These are phyloP conservation scores for Galleria mellonella DNA, from an alignment of 1,140 invertebrate species.

Conservation along the genomic window DNA sequence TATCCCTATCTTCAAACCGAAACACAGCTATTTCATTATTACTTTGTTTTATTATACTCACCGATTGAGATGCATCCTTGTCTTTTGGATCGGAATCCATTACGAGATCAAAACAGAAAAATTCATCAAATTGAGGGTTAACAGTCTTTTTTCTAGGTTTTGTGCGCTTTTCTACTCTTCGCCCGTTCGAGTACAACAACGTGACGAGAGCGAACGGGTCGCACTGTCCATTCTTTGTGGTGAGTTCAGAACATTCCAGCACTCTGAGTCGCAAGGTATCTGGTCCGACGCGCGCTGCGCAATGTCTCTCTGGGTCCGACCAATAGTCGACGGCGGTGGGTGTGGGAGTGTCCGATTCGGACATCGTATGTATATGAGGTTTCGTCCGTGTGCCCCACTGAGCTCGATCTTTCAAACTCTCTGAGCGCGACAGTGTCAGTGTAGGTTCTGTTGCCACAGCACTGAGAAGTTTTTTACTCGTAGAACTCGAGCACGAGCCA, in stretches of 20 bases:
- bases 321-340: slow-evolving; percentile 69
- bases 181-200: slow-evolving; percentile 86
- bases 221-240: slow-evolving; percentile 91
- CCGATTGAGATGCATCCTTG: slow-evolving; percentile 73
- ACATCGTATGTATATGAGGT: slow-evolving; percentile 58
- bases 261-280: slow-evolving; percentile 77
- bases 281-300: slow-evolving; percentile 53
- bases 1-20: too few species aligned
- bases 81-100: slow-evolving; percentile 75
- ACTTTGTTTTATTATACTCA: slow-evolving; percentile 55
- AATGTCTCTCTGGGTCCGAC: slow-evolving; percentile 67
- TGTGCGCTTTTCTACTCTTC: slow-evolving; percentile 87
- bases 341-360: slow-evolving; percentile 51
- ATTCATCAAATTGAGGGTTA: slow-evolving; percentile 91
- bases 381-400: slow-evolving; percentile 50
- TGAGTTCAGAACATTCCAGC: slow-evolving; percentile 90
- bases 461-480: slow-evolving; percentile 61
- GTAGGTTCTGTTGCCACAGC: slow-evolving; percentile 49
- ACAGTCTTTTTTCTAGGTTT: slow-evolving; percentile 93
- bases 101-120: slow-evolving; percentile 88
- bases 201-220: slow-evolving; percentile 91
- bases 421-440: slow-evolving; percentile 54
- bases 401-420: slow-evolving; percentile 61
- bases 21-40: too few species aligned
- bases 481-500: slow-evolving; percentile 66